Base-by-base conservation (phyloP, 2,888 invertebrate genomes). In the Drosophila monieri region DNA sequence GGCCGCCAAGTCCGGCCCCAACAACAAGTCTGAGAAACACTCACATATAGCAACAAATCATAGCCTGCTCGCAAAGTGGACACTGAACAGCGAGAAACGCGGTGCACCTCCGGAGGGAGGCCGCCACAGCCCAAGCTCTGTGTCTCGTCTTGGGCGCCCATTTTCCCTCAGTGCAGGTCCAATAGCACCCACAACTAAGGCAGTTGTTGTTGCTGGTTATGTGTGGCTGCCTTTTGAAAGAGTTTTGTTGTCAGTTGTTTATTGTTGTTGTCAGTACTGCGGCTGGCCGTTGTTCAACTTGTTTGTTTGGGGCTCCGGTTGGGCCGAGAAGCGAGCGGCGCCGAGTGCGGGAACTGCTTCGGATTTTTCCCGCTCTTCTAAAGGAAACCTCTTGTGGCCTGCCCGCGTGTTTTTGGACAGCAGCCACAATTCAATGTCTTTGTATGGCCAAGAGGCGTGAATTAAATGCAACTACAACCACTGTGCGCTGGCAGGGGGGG, bases 391-490 rank as follows among this genome's bases (percentile, higher is more conserved):
- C 44, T 41, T 66, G 54, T 43, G 60, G 59, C 49, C 60, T 39
- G 52, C 44, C 58, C 48, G 54, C 57, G 66, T 23, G 6, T 54
- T 68, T 62, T 66, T 67, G 62, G 73, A 55, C 73, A 37, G 66
- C 70, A 64, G 44, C 73, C 67, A 81, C 85, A 76, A 79, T 78
- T 83, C 76, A 79, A 83, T 80, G 74, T 78, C 80, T 84, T 79
- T 77, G 80, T 80, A 78, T 80, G 80, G 81, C 70, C 78, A 76
- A 81, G 71, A 85, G 76, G 83, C 80, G 79, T 80, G 80, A 84
- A 80, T 84, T 80, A 80, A 76, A 55, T 68, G 60, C 69, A 70
- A 60, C 60, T 52, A 68, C 69, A 69, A 54, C 56, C 21, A 23
- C 39, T 3, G 3, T 32, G 12, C 10, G 25, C 43, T 23, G 53